phyloP scores from a whole-genome alignment of 2,888 invertebrate genomes.

The Penaeus monodon region DNA sequence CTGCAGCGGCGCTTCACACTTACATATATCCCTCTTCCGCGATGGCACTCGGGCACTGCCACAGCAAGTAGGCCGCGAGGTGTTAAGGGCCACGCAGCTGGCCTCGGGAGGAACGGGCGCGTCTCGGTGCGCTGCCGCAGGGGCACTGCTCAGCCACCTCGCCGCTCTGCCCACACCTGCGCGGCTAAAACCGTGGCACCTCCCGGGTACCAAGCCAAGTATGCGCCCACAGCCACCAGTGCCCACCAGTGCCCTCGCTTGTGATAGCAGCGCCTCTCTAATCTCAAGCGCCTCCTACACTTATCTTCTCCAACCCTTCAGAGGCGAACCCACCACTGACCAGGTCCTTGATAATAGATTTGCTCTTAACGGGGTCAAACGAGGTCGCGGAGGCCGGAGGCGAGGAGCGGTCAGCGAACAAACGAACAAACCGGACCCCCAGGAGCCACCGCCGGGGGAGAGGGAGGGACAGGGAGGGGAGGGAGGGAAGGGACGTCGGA shows the following conservation, averaged over 20 bases:
- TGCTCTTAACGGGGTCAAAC: neutral
- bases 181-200: constrained; percentile 57
- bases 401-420: neutral
- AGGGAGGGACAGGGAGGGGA: neutral
- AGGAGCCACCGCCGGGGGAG: neutral
- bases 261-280: constrained; percentile 22
- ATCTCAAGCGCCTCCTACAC: constrained; percentile 4
- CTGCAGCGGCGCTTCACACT: constrained; percentile 6
- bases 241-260: constrained; percentile 18
- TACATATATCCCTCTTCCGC: constrained; percentile 5
- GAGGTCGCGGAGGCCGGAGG: neutral
- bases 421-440: neutral
- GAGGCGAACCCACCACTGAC: neutral
- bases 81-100: neutral
- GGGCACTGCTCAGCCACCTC: constrained; percentile 33
- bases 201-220: constrained; percentile 54
- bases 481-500: neutral
- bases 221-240: constrained; percentile 43
- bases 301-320: neutral
- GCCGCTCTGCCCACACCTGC: constrained; percentile 46
- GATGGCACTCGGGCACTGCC: constrained; percentile 23
- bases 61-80: neutral
- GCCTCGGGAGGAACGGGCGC: constrained; percentile 39
- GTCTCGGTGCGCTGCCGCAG: constrained; percentile 39
- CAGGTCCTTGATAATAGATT: too few species aligned